Conservation (phyloP, 2,888 invertebrate species). For the Epirrhoe tristata region DNA sequence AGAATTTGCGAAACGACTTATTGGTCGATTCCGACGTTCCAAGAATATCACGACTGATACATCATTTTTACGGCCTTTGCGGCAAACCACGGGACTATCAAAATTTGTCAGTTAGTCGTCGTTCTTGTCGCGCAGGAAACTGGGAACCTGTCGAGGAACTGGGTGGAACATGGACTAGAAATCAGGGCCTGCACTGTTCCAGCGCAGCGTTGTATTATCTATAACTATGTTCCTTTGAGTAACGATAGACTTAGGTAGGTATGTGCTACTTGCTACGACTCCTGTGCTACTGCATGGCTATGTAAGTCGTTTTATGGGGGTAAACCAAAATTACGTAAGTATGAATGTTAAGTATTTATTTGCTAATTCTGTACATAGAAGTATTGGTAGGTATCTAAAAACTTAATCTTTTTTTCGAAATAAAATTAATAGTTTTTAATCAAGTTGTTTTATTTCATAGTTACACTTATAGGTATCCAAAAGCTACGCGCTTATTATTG, state of each 20-base stretch:
- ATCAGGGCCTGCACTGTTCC: background rate
- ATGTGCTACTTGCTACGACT: too few species aligned
- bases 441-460: constrained; percentile 37
- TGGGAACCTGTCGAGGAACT: background rate
- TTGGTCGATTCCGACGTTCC: constrained; percentile 72
- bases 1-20: constrained; percentile 68
- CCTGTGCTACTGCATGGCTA: too few species aligned
- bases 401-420: constrained; percentile 5
- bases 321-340: too few species aligned
- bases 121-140: background rate
- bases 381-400: too few species aligned
- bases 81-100: constrained; percentile 45
- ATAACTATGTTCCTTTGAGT: too few species aligned
- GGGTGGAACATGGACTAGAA: background rate
- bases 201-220: background rate
- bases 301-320: too few species aligned
- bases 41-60: constrained; percentile 56
- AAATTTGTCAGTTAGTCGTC: constrained; percentile 8
- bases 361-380: too few species aligned
- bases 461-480: constrained; percentile 35
- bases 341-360: too few species aligned
- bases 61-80: constrained; percentile 64
- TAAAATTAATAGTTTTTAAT: constrained; percentile 26
- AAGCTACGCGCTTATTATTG: constrained; percentile 18
- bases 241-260: too few species aligned